Percentiles rank a stretch among this genome's conserved stretches.
Evolutionary conservation across 2,113 vertebrate genomes (phyloP).

Genomic region (Charina bottae): DNA sequence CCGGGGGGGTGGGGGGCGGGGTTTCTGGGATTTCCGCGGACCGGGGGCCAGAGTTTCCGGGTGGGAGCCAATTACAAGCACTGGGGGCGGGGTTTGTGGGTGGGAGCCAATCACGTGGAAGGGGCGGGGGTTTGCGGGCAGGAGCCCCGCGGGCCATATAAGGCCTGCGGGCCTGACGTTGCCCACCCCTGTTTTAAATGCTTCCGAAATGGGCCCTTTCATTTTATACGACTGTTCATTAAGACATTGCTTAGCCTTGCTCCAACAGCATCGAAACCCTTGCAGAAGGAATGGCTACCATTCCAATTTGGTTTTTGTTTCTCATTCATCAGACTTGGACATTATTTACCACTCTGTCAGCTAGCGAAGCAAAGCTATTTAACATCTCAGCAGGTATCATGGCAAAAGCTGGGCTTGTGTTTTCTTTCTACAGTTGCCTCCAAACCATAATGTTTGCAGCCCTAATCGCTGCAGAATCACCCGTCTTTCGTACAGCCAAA

Average conservation of each 20-base stretch:
- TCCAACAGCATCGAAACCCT: constrained; percentile 65
- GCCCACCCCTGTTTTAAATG: constrained; percentile 72
- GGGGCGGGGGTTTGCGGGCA: too few species aligned
- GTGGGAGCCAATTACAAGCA: too few species aligned
- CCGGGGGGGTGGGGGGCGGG: too few species aligned
- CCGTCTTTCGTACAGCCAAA: constrained; percentile 72
- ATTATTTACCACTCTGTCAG: constrained; percentile 69
- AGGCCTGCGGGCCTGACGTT: too few species aligned
- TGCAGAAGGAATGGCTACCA: constrained; percentile 54
- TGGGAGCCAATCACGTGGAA: too few species aligned
- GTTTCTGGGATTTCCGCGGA: too few species aligned
- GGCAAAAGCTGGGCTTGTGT: background rate
- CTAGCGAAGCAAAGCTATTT: constrained; percentile 59
- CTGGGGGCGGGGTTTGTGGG: too few species aligned
- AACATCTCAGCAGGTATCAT: constrained; percentile 61
- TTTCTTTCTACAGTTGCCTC: constrained; percentile 50
- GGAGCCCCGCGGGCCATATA: too few species aligned
- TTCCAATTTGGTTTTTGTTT: constrained; percentile 56
- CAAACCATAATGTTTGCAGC: constrained; percentile 62
- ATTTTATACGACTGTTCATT: constrained; percentile 75
- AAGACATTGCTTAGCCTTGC: constrained; percentile 73
- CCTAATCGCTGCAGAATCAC: constrained; percentile 76
- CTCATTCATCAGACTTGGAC: constrained; percentile 67
- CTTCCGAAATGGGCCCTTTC: constrained; percentile 67
- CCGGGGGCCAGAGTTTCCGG: too few species aligned